These are phyloP conservation scores for Rhysida immarginata DNA, from an alignment of 1,140 invertebrate genomes.

Conservation along the genomic window DNA sequence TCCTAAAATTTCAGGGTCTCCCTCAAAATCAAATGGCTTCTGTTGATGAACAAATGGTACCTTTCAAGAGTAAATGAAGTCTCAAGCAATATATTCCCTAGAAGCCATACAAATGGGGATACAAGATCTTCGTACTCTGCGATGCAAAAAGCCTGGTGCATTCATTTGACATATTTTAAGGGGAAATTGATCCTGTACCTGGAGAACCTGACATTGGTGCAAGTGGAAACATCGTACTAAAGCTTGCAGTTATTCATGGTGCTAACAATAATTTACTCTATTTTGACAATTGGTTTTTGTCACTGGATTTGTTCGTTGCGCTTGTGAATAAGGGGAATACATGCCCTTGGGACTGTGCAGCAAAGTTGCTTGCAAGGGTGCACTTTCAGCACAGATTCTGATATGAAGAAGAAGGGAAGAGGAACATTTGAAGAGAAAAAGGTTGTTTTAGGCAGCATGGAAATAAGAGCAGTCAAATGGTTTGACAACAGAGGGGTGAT, in stretches of 20 bases:
- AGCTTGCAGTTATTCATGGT: constrained; percentile 11
- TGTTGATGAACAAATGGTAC: neutral
- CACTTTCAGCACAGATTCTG: neutral
- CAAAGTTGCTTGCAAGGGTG: neutral
- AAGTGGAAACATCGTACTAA: constrained; percentile 15
- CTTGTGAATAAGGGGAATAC: constrained; percentile 12
- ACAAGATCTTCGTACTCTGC: constrained; percentile 14
- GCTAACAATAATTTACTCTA: constrained; percentile 14
- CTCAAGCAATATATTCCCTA: constrained; percentile 4
- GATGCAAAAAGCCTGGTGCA: constrained; percentile 14
- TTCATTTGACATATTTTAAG: constrained; percentile 17
- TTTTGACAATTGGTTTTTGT: constrained; percentile 21
- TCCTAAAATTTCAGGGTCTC: neutral
- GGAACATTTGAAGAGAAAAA: neutral
- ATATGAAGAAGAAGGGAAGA: neutral
- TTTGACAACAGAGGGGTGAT: neutral
- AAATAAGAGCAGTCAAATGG: neutral
- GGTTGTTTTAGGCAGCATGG: neutral
- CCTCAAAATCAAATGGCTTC: constrained; percentile 13
- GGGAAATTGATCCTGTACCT: constrained; percentile 6
- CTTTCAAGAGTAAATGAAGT: constrained; percentile 17
- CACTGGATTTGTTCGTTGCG: constrained; percentile 11
- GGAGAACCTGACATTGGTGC: constrained; percentile 13
- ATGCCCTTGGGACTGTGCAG: constrained; percentile 14
- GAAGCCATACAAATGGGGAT: constrained; percentile 15